Evolutionary conservation across 2,888 invertebrate species (phyloP).

Genomic region (Allophyes oxyacanthae): DNA sequence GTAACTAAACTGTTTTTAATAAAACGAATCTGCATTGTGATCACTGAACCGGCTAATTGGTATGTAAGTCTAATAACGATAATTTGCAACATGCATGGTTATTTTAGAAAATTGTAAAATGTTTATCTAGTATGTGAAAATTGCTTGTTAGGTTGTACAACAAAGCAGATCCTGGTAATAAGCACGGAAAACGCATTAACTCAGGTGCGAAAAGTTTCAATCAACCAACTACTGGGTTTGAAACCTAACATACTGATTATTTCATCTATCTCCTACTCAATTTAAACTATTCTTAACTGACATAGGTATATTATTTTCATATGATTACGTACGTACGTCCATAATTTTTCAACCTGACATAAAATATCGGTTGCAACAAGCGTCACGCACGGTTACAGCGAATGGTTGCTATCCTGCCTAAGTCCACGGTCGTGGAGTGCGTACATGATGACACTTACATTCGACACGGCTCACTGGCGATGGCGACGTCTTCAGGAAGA

Average conservation of each 20-base stretch:
- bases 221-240: not conserved
- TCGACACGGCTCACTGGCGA: constrained; percentile 37
- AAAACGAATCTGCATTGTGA: constrained; percentile 38
- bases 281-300: too few species aligned
- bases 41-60: constrained; percentile 38
- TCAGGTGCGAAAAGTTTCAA: constrained; percentile 7
- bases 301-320: too few species aligned
- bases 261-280: too few species aligned
- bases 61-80: constrained; percentile 10
- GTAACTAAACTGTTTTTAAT: constrained; percentile 24
- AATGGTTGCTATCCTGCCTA: not conserved
- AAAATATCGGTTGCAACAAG: not conserved
- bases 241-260: too few species aligned
- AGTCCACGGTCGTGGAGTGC: constrained; percentile 17
- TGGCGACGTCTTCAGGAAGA: constrained; percentile 15
- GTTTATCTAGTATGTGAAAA: not conserved
- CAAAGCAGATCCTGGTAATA: constrained; percentile 4
- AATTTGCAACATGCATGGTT: constrained; percentile 5
- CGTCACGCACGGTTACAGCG: not conserved
- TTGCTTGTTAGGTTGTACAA: not conserved
- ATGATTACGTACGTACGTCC: too few species aligned
- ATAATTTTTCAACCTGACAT: too few species aligned
- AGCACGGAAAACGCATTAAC: constrained; percentile 18
- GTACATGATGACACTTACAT: constrained; percentile 33
- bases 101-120: not conserved